These are phyloP conservation scores for Sinocyclocheilus maitianheensis DNA, from an alignment of 2,113 vertebrate species.

Conservation along the genomic window DNA sequence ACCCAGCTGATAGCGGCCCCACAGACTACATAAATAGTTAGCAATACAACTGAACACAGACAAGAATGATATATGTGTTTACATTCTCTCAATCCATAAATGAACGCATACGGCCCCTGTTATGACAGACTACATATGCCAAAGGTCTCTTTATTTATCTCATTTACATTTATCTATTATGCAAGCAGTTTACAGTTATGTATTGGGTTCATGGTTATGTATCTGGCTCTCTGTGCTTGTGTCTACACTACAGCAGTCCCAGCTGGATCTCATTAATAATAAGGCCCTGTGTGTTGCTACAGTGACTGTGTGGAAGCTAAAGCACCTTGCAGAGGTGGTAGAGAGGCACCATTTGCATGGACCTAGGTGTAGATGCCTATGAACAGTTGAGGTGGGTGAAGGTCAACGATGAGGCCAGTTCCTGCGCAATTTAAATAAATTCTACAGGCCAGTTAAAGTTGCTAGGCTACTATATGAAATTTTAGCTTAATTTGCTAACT, in stretches of 20 bases:
- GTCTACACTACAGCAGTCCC: constrained; percentile 77
- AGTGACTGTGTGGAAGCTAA: constrained; percentile 69
- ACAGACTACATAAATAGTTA: not conserved
- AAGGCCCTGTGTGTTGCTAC: constrained; percentile 54
- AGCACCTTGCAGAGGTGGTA: constrained; percentile 77
- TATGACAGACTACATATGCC: constrained; percentile 52
- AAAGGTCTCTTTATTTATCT: constrained; percentile 65
- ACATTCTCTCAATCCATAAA: constrained; percentile 44
- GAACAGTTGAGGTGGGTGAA: not conserved
- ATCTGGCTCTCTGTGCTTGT: constrained; percentile 67
- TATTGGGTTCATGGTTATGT: constrained; percentile 76
- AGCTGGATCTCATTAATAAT: constrained; percentile 83
- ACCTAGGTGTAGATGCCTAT: constrained; percentile 17
- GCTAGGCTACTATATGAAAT: not conserved
- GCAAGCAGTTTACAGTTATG: constrained; percentile 78
- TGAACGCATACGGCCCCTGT: constrained; percentile 24
- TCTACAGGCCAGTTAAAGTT: constrained; percentile 22
- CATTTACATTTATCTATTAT: constrained; percentile 83
- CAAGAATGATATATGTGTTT: constrained; percentile 16
- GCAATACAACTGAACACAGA: not conserved
- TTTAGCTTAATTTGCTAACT: not conserved
- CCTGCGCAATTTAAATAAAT: constrained; percentile 21
- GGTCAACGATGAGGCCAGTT: not conserved
- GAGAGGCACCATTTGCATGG: constrained; percentile 21
- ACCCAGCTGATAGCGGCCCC: not conserved